These are phyloP conservation scores for Euura saliciscinereae DNA, from an alignment of 1,140 invertebrate species.

Conservation along the genomic window DNA sequence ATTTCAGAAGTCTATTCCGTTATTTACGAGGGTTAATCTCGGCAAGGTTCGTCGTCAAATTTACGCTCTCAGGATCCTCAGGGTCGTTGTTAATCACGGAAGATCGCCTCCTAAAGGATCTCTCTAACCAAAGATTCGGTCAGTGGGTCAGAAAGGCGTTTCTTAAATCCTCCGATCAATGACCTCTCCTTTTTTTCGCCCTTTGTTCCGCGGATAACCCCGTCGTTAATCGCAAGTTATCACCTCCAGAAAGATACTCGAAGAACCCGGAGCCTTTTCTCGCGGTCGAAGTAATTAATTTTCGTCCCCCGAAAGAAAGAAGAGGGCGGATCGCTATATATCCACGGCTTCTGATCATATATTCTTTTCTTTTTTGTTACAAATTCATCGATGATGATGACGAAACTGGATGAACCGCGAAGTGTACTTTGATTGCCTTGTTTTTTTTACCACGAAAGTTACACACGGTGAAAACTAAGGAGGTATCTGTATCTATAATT, in stretches of 20 bases:
- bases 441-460: background rate
- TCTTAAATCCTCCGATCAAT: background rate
- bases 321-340: too few relatives aligned
- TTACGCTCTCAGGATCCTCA: background rate
- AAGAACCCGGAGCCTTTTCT: too few relatives aligned
- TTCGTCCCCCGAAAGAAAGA: too few relatives aligned
- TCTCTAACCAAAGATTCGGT: background rate
- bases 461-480: background rate
- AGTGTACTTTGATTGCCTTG: too few relatives aligned
- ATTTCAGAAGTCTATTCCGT: background rate
- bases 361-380: too few relatives aligned
- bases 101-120: constrained; percentile 5
- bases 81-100: background rate
- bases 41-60: background rate
- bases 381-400: too few relatives aligned
- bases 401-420: too few relatives aligned
- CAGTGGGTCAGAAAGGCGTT: constrained; percentile 6
- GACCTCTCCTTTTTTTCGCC: background rate
- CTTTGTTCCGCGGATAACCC: background rate
- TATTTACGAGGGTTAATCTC: constrained; percentile 5
- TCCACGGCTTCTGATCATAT: too few relatives aligned
- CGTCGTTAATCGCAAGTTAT: background rate
- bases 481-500: background rate
- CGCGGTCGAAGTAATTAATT: too few relatives aligned
- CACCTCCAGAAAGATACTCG: background rate